Conservation (phyloP, 2,113 vertebrate genomes). For the Neodon shergylaensis region DNA sequence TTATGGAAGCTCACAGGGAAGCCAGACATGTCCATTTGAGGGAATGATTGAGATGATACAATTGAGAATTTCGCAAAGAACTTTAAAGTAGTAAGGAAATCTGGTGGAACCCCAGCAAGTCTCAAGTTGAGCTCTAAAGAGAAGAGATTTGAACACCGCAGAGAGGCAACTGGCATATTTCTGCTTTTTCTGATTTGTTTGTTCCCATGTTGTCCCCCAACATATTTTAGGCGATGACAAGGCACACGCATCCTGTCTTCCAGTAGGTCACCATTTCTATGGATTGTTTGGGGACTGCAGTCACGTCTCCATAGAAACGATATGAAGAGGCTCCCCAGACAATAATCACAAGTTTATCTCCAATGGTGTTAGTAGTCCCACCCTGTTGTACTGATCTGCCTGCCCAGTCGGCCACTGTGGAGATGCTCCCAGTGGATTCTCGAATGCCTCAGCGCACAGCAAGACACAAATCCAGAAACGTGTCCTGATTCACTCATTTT, state of each 20-base stretch:
- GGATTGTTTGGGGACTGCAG: constrained; percentile 62
- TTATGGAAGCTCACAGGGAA: not conserved
- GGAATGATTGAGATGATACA: constrained; percentile 54
- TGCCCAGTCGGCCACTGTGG: not conserved
- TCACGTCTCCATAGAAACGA: constrained; percentile 68
- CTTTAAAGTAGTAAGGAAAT: not conserved
- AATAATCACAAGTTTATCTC: not conserved
- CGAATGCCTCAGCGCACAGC: not conserved
- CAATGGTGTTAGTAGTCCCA: not conserved
- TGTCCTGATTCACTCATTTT: not conserved
- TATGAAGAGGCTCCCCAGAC: constrained; percentile 29
- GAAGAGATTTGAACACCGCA: not conserved
- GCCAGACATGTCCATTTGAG: constrained; percentile 42
- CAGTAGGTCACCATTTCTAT: constrained; percentile 34
- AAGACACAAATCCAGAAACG: not conserved
- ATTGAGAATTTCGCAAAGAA: constrained; percentile 56
- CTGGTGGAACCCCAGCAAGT: constrained; percentile 39
- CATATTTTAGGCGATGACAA: constrained; percentile 37
- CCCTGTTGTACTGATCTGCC: not conserved
- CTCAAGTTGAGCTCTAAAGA: constrained; percentile 1
- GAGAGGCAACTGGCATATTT: not conserved
- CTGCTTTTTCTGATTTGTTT: not conserved
- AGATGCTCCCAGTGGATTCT: constrained; percentile 6
- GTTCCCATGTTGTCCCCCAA: constrained; percentile 29
- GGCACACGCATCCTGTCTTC: constrained; percentile 15